phyloP scores from a whole-genome alignment of 2,113 vertebrate species.

The Malaclemys terrapin region DNA sequence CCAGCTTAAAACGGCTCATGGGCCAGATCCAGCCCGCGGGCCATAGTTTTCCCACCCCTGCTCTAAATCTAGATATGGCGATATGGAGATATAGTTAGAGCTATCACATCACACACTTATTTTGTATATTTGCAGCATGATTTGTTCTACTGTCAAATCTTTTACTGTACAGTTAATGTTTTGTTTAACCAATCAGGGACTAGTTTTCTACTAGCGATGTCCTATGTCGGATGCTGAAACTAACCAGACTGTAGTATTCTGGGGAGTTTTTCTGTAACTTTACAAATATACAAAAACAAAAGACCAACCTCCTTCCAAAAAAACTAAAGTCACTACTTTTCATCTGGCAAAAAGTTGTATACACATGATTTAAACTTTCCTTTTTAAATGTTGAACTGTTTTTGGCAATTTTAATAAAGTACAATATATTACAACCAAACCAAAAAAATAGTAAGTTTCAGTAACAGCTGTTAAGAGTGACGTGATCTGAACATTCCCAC shows the following conservation, averaged over 20 bases:
- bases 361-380: constrained; percentile 78
- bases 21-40: no score
- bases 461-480: constrained; percentile 76
- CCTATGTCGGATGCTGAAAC: not conserved
- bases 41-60: no score
- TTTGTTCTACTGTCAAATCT: not conserved
- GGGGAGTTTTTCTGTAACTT: constrained; percentile 79
- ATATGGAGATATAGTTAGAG: not conserved
- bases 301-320: constrained; percentile 68
- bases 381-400: constrained; percentile 79
- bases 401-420: constrained; percentile 92
- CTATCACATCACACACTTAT: not conserved
- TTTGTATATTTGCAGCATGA: not conserved
- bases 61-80: not conserved
- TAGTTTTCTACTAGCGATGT: not conserved
- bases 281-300: constrained; percentile 90
- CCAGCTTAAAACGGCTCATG: no score
- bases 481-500: constrained; percentile 61
- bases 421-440: constrained; percentile 88
- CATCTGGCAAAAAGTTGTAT: constrained; percentile 81
- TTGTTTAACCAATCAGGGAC: not conserved
- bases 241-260: constrained; percentile 16
- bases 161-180: not conserved
- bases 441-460: constrained; percentile 81
- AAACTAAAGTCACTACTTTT: constrained; percentile 64